A percentile compares a stretch with the other conserved stretches of the same genome.
phyloP scores from a whole-genome alignment of 23 tunicate genomes.

The Clavelina lepadiformis region DNA sequence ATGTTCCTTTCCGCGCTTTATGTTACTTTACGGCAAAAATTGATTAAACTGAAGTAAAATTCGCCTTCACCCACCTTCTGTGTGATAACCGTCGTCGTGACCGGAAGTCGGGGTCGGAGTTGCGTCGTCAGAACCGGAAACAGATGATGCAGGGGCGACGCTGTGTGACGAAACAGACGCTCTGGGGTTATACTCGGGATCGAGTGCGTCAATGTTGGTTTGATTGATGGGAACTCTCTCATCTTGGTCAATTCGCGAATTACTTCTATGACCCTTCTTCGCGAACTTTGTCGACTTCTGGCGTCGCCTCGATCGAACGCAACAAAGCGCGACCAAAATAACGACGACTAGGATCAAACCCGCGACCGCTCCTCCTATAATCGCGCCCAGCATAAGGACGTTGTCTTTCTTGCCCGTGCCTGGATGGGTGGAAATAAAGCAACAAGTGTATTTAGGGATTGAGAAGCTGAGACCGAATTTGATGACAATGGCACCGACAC shows the following conservation, averaged over 20 bases:
- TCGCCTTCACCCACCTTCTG: slow-evolving; percentile 54
- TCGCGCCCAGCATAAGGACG: slow-evolving; percentile 9
- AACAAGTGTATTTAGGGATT: too few relatives aligned
- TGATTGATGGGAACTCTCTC: slow-evolving; percentile 21
- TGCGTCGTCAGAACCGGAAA: slow-evolving; percentile 34
- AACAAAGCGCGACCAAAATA: slow-evolving; percentile 22
- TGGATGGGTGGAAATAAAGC: too few relatives aligned
- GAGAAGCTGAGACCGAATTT: too few relatives aligned
- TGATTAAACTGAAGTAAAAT: not conserved
- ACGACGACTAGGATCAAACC: slow-evolving; percentile 26
- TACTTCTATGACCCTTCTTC: not conserved
- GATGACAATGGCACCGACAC: too few relatives aligned
- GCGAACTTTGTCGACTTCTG: slow-evolving; percentile 76
- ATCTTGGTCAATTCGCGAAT: slow-evolving; percentile 1
- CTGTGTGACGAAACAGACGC: slow-evolving; percentile 40
- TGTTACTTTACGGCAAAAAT: not conserved
- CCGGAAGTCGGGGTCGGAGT: slow-evolving; percentile 51
- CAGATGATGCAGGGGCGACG: slow-evolving; percentile 40
- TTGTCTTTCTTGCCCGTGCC: not conserved
- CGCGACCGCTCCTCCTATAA: slow-evolving; percentile 43
- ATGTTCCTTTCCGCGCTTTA: not conserved
- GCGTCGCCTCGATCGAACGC: slow-evolving; percentile 43
- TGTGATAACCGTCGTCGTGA: slow-evolving; percentile 92
- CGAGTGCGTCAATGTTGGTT: not conserved
- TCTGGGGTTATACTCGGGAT: slow-evolving; percentile 27